These are phyloP conservation scores for Typhlichthys subterraneus DNA, from an alignment of 2,797 vertebrate species.

Conservation along the genomic window DNA sequence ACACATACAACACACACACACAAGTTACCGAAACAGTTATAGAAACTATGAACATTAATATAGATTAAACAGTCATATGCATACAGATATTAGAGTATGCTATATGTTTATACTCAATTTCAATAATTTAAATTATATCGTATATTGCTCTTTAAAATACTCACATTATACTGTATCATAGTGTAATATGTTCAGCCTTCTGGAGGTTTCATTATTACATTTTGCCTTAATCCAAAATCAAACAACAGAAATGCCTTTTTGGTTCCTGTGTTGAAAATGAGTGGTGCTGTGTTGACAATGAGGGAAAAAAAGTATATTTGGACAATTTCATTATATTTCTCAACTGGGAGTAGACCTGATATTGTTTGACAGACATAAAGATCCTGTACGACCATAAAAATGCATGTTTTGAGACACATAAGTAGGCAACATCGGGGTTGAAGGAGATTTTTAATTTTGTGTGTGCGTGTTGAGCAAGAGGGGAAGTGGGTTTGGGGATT, in stretches of 20 bases:
- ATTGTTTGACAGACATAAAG: constrained; percentile 63
- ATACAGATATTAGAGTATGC: background rate
- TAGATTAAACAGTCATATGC: no score
- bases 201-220: background rate
- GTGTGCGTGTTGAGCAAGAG: constrained; percentile 43
- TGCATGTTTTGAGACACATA: constrained; percentile 26
- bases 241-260: constrained; percentile 24
- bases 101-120: background rate
- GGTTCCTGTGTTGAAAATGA: constrained; percentile 24
- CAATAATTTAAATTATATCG: no score
- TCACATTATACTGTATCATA: background rate
- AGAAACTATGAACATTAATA: no score
- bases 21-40: no score
- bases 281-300: constrained; percentile 24
- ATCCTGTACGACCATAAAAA: constrained; percentile 30
- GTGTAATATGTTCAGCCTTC: constrained; percentile 3
- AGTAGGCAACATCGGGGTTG: constrained; percentile 29
- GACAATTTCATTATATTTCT: constrained; percentile 43
- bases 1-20: background rate
- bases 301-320: constrained; percentile 11
- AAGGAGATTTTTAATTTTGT: constrained; percentile 64
- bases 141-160: no score
- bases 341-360: constrained; percentile 50
- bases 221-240: no score
- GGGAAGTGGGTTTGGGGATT: constrained; percentile 54